Conservation (phyloP, 2,888 invertebrate species). For the Cephus rjabovi region DNA sequence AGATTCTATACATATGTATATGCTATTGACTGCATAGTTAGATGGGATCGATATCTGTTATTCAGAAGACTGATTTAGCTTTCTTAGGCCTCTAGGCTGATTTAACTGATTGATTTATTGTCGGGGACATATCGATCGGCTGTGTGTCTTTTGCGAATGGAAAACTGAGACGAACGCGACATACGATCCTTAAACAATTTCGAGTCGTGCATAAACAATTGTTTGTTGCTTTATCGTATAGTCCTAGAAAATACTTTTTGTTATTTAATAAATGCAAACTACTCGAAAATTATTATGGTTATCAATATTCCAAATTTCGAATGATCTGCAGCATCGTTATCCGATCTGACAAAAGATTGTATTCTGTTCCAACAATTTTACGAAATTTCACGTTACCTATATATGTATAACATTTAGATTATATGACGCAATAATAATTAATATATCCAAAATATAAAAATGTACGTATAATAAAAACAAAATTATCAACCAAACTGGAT, state of each 20-base stretch:
- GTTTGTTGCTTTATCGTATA: not conserved
- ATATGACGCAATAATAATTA: not conserved
- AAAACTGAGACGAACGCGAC: constrained; percentile 20
- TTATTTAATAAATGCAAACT: not conserved
- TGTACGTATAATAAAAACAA: not conserved
- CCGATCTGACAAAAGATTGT: not conserved
- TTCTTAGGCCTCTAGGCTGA: not conserved
- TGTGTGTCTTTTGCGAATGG: not conserved
- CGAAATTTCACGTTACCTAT: not conserved
- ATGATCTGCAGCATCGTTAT: not conserved
- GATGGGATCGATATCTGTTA: not conserved
- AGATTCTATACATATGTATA: not conserved
- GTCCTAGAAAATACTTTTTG: not conserved
- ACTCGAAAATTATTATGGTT: not conserved
- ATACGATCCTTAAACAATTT: constrained; percentile 30
- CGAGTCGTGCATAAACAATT: constrained; percentile 26
- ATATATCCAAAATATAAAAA: not conserved
- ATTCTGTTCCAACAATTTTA: not conserved
- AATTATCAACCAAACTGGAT: not conserved
- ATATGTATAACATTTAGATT: not conserved
- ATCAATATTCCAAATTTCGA: not conserved
- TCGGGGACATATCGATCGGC: not conserved
- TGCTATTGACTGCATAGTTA: not conserved
- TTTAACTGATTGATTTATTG: not conserved
- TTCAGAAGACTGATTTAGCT: not conserved